Base-by-base conservation (phyloP, 1,140 invertebrate species). In the Lysiphlebus fabarum region DNA sequence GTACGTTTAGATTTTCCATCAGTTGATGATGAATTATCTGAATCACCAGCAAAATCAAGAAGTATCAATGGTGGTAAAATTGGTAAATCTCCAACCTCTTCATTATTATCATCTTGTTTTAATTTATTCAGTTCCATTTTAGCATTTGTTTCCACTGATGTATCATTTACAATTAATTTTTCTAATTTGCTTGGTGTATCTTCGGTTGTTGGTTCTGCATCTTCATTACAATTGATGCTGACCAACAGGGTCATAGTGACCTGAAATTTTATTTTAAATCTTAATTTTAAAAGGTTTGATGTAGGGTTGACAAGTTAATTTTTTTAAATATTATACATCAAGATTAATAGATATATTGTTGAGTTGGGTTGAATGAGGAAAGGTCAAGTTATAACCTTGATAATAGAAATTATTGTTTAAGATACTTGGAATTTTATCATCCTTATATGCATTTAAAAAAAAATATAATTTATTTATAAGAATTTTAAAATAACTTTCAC, bases 1-100 rank as follows among this genome's bases (percentile, higher is more conserved):
- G 77, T 79, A 8, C 78, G 62, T 14, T 80, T 80, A 0, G 69
- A 69, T 58, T 79, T 80, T 8, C 75, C 75, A 6, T 80, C 76
- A n/a, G 26, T 40, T 6, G 7, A 53, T 11, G 67, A 63, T 7
- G 62, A 60, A 4, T 69, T 60, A 0, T 69, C 65, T 0, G 68
- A 71, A 6, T 53, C 60, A 47, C 78, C 75, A 3, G 64, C 73
- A 40, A 78, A 78, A 34, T 80, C 78, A 0, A 78, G 34, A 5
- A 80, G 55, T 54, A 80, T 77, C 36, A 79, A 63, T 2, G 77
- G 76, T 1, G 76, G 76, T 17, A 79, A 42, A 7, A 78, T 69
- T 8, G 76, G 75, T 7, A 77, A 34, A 1, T 70, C 44, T 1
- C n/a, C 59, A 36, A 59, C 59, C 33, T 64, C 47, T 8, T 12